Conservation (phyloP, 2,797 vertebrate genomes). For the Sebastes vulpes region DNA sequence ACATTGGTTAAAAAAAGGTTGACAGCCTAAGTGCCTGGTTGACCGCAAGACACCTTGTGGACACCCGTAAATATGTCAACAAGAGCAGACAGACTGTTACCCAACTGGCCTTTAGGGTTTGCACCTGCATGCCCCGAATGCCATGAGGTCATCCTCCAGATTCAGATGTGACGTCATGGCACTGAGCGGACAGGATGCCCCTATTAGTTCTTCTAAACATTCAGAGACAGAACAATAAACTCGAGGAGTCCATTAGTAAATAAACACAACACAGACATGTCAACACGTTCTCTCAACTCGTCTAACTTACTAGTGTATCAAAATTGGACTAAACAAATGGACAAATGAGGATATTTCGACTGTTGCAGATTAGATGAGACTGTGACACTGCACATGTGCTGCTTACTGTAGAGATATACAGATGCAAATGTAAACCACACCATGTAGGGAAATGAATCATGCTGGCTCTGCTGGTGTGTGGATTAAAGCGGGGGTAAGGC, state of each 20-base stretch:
- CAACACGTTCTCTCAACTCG: not conserved
- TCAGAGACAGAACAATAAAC: conserved; percentile 24
- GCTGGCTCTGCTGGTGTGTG: not conserved
- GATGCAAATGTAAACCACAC: conserved; percentile 44
- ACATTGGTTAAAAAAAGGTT: conserved; percentile 41
- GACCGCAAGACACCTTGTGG: conserved; percentile 44
- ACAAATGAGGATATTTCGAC: not conserved
- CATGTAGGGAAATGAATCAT: conserved; percentile 17
- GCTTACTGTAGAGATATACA: conserved; percentile 11
- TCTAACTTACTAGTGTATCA: not conserved
- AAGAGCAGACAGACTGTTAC: conserved; percentile 46
- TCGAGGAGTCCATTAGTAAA: conserved; percentile 1
- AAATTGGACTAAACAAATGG: not conserved
- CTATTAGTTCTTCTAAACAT: conserved; percentile 41
- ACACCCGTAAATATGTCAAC: conserved; percentile 75
- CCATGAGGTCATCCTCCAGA: conserved; percentile 62
- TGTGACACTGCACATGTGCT: not conserved
- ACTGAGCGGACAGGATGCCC: conserved; percentile 38
- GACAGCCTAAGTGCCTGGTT: conserved; percentile 54
- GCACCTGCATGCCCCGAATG: conserved; percentile 63
- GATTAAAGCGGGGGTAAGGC: not conserved
- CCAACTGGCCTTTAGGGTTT: conserved; percentile 73
- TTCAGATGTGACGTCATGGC: conserved; percentile 32
- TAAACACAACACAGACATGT: conserved; percentile 23
- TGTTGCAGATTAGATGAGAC: not conserved